Base-by-base conservation (phyloP, 1,140 invertebrate genomes). In the Lanistes nyassanus region DNA sequence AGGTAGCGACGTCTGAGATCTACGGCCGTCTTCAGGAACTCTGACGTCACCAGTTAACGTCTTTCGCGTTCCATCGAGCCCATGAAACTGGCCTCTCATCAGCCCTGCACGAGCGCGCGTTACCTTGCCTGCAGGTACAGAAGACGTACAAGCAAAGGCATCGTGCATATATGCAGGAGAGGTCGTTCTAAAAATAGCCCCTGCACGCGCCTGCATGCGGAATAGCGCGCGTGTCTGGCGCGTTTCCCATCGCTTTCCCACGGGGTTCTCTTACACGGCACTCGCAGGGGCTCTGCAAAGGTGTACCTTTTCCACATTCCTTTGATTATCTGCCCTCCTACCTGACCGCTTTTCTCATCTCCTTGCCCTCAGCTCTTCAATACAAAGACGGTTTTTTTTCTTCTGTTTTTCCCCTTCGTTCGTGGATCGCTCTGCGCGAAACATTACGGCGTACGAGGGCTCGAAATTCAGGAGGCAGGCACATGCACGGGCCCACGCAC, bases 211-310 rank as follows among this genome's bases (percentile, higher is more conserved):
- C 70, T 62, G 70, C 70, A 72, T 36, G 70, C 53, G 70, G 29
- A 72, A 72, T 72, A 26, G 70, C 70, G 70, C 70, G 70, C 70
- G 56, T 72, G 70, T 72, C 70, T 72, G 70, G 70, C 70, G 70
- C 36, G 70, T 72, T 72, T 72, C 70, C 70, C 70, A 72, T 72
- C 70, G 42, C 70, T 72, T 72, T 72, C 70, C 70, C 70, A 72
- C 70, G 70, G 70, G 70, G 21, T 72, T 55, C n/a, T 23, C 70
- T 72, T 72, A 72, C 70, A 72, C 11, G 70, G 70, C 70, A 72
- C 70, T 55, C 70, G 70, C 70, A 4, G 70, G 29, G 70, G 70
- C 70, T 39, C 70, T 72, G 70, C 34, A 60, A 7, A 60, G 56
- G 56, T n/a, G 56, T 11, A 31, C 56, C 23, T 31, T 60, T 60